Evolutionary conservation across 2,888 invertebrate genomes (phyloP).

Genomic region (Malthinus seriepunctatus): DNA sequence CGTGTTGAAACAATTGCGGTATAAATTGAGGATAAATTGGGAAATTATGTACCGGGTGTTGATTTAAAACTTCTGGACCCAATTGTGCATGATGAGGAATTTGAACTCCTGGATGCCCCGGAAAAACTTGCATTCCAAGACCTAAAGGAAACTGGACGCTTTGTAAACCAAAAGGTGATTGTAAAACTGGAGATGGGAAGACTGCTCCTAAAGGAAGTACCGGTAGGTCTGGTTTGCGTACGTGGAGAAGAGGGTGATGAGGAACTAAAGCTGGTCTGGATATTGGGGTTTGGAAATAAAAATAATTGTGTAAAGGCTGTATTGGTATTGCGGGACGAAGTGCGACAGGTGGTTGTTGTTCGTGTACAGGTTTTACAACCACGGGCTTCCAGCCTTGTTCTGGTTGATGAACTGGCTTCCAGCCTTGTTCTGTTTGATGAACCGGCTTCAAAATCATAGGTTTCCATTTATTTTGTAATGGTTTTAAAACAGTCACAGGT

Average conservation of each 20-base stretch:
- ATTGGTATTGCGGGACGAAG: conserved; percentile 16
- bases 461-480: conserved; percentile 14
- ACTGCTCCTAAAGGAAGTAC: conserved; percentile 43
- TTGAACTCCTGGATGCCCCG: conserved; percentile 7
- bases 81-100: conserved; percentile 1
- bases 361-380: neutral
- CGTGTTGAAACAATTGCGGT: neutral
- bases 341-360: conserved; percentile 12
- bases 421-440: conserved; percentile 12
- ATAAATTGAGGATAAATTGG: neutral
- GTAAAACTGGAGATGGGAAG: conserved; percentile 40
- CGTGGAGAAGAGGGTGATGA: conserved; percentile 37
- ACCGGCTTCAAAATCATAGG: neutral
- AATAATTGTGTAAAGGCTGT: conserved; percentile 13
- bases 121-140: conserved; percentile 25
- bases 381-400: conserved; percentile 26
- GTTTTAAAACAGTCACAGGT: conserved; percentile 37
- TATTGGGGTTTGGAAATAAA: conserved; percentile 21
- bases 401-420: conserved; percentile 22
- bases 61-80: neutral
- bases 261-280: conserved; percentile 16
- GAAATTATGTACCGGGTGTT: conserved; percentile 3
- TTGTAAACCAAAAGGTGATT: neutral
- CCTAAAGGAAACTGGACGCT: conserved; percentile 1
- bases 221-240: conserved; percentile 43